phyloP scores from a whole-genome alignment of 2,113 vertebrate genomes.

The Aspidoscelis tigris region DNA sequence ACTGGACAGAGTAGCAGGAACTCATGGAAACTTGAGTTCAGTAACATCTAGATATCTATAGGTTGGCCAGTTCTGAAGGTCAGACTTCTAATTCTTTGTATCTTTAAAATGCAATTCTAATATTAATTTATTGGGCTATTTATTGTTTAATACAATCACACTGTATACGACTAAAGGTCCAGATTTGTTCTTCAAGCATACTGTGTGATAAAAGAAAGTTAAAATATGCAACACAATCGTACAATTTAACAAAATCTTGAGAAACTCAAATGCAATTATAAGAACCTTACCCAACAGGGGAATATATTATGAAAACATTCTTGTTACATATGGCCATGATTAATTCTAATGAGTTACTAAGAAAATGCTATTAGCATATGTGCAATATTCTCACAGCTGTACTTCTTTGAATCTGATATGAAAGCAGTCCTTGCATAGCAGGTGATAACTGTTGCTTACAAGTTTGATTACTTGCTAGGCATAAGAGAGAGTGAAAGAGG shows the following conservation, averaged over 20 bases:
- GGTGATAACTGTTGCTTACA: conserved; percentile 9
- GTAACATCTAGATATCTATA: too few species aligned
- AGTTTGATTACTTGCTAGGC: not conserved
- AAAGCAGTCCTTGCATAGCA: not conserved
- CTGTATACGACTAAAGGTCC: not conserved
- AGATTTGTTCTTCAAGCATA: not conserved
- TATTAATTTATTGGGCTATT: too few species aligned
- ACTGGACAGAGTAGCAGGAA: too few species aligned
- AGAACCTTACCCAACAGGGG: not conserved
- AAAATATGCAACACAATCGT: not conserved
- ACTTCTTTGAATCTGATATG: conserved; percentile 23
- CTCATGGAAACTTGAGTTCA: too few species aligned
- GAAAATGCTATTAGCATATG: not conserved
- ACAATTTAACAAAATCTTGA: not conserved
- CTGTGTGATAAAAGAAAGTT: too few species aligned
- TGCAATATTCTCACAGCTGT: conserved; percentile 15
- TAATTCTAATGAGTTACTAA: conserved; percentile 7
- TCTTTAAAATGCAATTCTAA: too few species aligned
- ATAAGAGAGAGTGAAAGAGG: not conserved
- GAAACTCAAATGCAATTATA: not conserved
- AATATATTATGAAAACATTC: not conserved
- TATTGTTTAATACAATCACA: too few species aligned
- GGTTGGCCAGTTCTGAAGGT: too few species aligned
- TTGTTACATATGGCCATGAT: not conserved
- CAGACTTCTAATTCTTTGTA: too few species aligned